Evolutionary conservation across 2,113 vertebrate genomes (phyloP), one percentile per base, ranked within the genome.

Genomic region (Stegastes partitus): DNA sequence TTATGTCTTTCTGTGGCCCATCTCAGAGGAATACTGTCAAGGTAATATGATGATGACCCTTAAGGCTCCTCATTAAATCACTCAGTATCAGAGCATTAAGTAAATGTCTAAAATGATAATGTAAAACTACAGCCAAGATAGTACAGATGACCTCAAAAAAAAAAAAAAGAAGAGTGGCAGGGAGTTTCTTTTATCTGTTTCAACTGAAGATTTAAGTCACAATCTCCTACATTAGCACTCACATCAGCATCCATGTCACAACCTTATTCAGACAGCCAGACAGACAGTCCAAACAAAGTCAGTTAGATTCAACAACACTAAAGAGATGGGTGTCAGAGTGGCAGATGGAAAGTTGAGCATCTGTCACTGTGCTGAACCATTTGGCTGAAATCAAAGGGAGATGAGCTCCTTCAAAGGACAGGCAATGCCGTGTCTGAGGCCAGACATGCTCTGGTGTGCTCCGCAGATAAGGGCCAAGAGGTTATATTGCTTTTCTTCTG

Each of bases 301-400:
- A 65, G 81, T 90, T 85, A 73, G 70, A 88, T 69, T 82, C 70
- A 68, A 82, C 89, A 85, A 79, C 73, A 54, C 81, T 78, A 84
- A 90, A 90, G 69, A 91, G 87, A 90, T 65, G 81, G 50, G 63
- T 90, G 87, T 85, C 87, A 77, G 81, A 82, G 77, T 81, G 84
- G 87, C 88, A 91, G 84, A 85, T 83, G 82, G 74, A 89, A 84
- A 88, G 92, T 85, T 82, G 82, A 91, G 87, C 83, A 78, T 90
- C 85, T 89, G 91, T 88, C 88, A 87, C 82, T 63, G 70, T 39
- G 82, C 69, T 73, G 64, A 77, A 89, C 78, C 87, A 68, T 88
- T 92, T 88, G 85, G 81, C 81, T 77, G 78, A 87, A 90, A 90
- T 91, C 88, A 93, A 91, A 92, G 84, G 80, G 64, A 88, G 83